Percentiles rank a stretch among this genome's conserved stretches.
Conservation (phyloP, 2,888 invertebrate genomes). For the Meta bourneti region DNA sequence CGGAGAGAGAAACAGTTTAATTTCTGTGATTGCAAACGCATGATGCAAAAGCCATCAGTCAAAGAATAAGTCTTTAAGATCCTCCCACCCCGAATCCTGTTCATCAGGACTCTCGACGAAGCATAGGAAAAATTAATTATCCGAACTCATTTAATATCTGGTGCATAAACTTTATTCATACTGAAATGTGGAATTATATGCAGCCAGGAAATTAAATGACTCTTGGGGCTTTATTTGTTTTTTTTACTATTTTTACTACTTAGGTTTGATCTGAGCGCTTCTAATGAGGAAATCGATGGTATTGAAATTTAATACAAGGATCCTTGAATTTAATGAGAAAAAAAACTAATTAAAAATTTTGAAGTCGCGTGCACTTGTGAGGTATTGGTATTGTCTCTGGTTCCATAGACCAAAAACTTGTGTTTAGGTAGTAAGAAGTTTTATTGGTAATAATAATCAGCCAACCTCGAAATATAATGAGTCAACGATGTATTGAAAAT, state of each 20-base stretch:
- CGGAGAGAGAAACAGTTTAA: not conserved
- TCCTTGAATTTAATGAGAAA: not conserved
- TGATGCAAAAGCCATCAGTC: not conserved
- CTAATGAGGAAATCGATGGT: not conserved
- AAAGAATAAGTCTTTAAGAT: not conserved
- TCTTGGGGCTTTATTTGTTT: not conserved
- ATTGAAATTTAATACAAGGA: not conserved
- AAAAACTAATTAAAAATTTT: not conserved
- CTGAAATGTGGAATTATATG: not conserved
- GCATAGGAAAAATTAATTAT: not conserved
- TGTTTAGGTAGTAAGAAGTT: too few species aligned
- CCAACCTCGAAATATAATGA: too few species aligned
- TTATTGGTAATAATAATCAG: too few species aligned
- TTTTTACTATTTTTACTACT: not conserved
- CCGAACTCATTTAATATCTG: not conserved
- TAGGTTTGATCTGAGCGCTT: not conserved
- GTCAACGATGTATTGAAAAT: too few species aligned
- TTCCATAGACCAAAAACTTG: too few species aligned
- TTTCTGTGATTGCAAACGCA: not conserved
- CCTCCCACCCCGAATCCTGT: not conserved
- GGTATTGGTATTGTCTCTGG: too few species aligned
- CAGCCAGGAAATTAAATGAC: not conserved
- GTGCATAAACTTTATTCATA: not conserved
- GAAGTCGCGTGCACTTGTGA: too few species aligned
- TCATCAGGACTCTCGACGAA: not conserved